Evolutionary conservation across 2,888 invertebrate genomes (phyloP).

Genomic region (Agonopterix arenella): DNA sequence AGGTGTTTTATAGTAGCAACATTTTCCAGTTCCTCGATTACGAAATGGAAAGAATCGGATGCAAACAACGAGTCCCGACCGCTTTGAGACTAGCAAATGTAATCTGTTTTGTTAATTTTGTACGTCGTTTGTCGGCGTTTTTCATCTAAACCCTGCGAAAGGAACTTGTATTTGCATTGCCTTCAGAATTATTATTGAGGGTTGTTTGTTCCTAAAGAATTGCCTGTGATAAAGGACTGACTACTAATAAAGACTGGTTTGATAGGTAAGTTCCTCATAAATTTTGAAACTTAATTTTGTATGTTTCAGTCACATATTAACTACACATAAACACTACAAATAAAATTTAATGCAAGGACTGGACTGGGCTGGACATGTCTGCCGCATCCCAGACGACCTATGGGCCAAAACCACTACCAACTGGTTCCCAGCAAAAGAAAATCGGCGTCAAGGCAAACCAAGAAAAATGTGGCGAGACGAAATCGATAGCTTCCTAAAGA

Average conservation of each 20-base stretch:
- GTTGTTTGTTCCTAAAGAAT: conserved; percentile 12
- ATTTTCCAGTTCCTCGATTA: conserved; percentile 27
- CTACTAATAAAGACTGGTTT: too few relatives aligned
- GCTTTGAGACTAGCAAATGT: conserved; percentile 56
- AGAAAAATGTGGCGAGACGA: too few relatives aligned
- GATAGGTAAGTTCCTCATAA: background rate
- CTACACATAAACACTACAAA: too few relatives aligned
- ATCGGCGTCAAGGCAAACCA: too few relatives aligned
- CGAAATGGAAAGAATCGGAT: conserved; percentile 59
- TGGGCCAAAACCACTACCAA: too few relatives aligned
- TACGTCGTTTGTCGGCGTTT: conserved; percentile 52
- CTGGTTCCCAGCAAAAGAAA: too few relatives aligned
- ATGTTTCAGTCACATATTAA: too few relatives aligned
- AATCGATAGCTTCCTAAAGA: too few relatives aligned
- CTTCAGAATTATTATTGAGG: conserved; percentile 33
- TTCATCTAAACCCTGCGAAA: conserved; percentile 36
- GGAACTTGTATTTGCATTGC: conserved; percentile 37
- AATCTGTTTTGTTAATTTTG: conserved; percentile 74
- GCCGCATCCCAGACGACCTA: too few relatives aligned
- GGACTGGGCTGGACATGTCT: too few relatives aligned
- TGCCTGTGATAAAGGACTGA: background rate
- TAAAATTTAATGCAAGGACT: too few relatives aligned
- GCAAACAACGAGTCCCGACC: conserved; percentile 49
- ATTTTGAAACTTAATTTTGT: background rate
- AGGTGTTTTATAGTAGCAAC: conserved; percentile 14